Evolutionary conservation across 2,797 vertebrate species (phyloP).

Genomic region (Chelidonichthys spinosus): DNA sequence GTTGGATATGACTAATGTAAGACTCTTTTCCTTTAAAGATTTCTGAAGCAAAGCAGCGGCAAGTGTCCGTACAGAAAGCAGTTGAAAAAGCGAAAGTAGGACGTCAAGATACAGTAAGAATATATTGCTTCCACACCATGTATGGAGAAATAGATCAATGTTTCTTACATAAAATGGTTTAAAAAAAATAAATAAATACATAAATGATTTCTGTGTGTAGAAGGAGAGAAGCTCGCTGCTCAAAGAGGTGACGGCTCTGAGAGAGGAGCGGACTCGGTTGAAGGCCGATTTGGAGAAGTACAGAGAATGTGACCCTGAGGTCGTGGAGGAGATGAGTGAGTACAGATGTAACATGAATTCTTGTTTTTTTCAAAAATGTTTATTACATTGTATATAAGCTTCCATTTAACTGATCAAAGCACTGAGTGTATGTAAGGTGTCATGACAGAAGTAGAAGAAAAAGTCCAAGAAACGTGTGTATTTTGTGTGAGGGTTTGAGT

Average conservation of each 20-base stretch:
- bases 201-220: slow-evolving; percentile 69
- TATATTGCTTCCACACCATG: not conserved
- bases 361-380: too few relatives aligned
- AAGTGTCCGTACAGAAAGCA: slow-evolving; percentile 82
- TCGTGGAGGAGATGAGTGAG: slow-evolving; percentile 95
- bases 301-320: slow-evolving; percentile 94
- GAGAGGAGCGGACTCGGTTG: slow-evolving; percentile 83
- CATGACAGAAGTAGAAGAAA: not conserved
- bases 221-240: slow-evolving; percentile 85
- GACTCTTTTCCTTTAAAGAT: slow-evolving; percentile 75
- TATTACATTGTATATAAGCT: not conserved
- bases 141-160: not conserved
- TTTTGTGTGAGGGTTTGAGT: not conserved
- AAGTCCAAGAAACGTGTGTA: not conserved
- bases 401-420: not conserved
- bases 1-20: not conserved
- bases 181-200: not conserved
- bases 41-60: slow-evolving; percentile 87
- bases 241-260: slow-evolving; percentile 87
- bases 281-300: slow-evolving; percentile 91
- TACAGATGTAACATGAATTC: slow-evolving; percentile 51
- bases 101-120: slow-evolving; percentile 91
- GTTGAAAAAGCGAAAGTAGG: slow-evolving; percentile 91
- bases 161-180: not conserved
- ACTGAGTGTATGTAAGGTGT: too few relatives aligned